These are phyloP conservation scores for Bilobella aurantiaca DNA, from an alignment of 1,140 invertebrate genomes.

Conservation along the genomic window DNA sequence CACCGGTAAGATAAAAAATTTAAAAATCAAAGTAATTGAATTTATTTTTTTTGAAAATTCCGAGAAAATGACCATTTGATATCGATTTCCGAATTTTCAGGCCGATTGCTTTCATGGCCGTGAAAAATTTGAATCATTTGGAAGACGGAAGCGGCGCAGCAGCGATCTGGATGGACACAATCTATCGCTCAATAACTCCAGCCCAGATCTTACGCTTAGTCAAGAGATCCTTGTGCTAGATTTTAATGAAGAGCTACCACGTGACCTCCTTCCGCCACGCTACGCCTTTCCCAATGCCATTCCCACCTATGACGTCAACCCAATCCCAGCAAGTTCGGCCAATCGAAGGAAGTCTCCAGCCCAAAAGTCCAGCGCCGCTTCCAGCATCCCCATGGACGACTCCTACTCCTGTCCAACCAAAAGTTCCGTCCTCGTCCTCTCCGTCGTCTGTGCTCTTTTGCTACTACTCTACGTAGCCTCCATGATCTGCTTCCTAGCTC, in stretches of 20 bases:
- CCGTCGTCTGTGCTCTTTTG: constrained; percentile 76
- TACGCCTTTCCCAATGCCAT: constrained; percentile 23
- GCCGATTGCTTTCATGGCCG: constrained; percentile 77
- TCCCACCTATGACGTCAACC: not conserved
- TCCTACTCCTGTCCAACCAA: constrained; percentile 62
- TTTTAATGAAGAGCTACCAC: constrained; percentile 34
- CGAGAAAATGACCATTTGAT: not conserved
- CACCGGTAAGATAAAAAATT: constrained; percentile 68
- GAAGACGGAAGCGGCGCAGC: constrained; percentile 68
- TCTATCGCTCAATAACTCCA: constrained; percentile 46
- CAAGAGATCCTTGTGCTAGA: constrained; percentile 78
- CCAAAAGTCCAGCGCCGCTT: not conserved
- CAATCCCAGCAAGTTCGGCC: not conserved
- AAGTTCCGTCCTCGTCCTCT: constrained; percentile 72
- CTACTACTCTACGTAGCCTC: constrained; percentile 62
- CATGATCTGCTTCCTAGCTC: constrained; percentile 37
- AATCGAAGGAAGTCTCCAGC: not conserved
- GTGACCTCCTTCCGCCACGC: constrained; percentile 20
- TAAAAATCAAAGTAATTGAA: not conserved
- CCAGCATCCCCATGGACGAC: not conserved
- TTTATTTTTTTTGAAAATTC: not conserved
- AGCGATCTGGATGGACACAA: constrained; percentile 43
- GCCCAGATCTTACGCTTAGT: constrained; percentile 75
- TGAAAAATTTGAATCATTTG: constrained; percentile 79
- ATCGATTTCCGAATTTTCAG: constrained; percentile 40